These are phyloP conservation scores for Myotis vivesi DNA, from an alignment of 2,797 vertebrate genomes.

Conservation along the genomic window DNA sequence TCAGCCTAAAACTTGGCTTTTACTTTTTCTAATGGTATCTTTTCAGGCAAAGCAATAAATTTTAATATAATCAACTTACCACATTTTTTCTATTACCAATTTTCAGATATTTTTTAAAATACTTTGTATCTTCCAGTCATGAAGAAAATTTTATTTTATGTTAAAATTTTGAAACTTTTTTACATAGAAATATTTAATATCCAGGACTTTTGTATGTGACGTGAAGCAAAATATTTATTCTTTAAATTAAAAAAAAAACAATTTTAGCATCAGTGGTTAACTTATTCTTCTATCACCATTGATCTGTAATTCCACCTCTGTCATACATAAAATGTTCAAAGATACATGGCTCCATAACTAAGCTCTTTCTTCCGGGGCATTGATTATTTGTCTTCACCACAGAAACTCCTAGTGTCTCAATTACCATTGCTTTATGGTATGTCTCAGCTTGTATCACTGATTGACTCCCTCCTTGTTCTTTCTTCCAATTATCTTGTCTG, in stretches of 20 bases:
- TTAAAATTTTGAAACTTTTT: not conserved
- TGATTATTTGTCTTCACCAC: not conserved
- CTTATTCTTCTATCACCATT: not conserved
- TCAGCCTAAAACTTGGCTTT: not conserved
- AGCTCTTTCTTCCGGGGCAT: not conserved
- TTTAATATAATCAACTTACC: conserved; percentile 2
- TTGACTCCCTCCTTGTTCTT: not conserved
- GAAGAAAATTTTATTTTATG: not conserved
- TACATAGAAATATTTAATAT: not conserved
- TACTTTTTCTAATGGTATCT: not conserved
- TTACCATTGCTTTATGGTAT: not conserved
- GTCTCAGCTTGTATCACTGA: not conserved
- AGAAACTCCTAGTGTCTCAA: not conserved
- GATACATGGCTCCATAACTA: not conserved
- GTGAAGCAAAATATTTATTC: not conserved
- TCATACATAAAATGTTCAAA: not conserved
- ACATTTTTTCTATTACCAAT: not conserved
- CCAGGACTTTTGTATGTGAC: not conserved
- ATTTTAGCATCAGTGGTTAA: not conserved
- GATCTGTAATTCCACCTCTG: not conserved
- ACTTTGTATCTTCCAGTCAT: not conserved
- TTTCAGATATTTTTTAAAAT: not conserved
- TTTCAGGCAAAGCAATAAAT: not conserved
- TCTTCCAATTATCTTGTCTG: not conserved
- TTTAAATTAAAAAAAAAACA: not conserved